These are phyloP conservation scores for Carduelis carduelis DNA, from an alignment of 2,797 vertebrate genomes.

Conservation along the genomic window DNA sequence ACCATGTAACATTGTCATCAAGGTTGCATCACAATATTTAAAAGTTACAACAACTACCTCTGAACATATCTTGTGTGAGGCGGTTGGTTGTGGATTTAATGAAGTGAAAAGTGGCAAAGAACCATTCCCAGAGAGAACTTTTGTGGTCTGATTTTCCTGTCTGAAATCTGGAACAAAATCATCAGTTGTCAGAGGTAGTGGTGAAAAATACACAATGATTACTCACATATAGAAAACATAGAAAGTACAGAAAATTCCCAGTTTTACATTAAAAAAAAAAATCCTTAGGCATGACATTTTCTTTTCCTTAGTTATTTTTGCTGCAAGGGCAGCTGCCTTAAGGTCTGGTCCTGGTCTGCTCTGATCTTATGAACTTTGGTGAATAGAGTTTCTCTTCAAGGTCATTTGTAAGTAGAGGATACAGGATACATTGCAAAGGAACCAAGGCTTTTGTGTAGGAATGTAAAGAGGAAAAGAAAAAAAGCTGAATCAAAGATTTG, in stretches of 20 bases:
- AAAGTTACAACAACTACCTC: not conserved
- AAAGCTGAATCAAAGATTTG: slow-evolving; percentile 42
- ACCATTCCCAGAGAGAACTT: not conserved
- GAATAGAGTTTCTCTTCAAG: slow-evolving; percentile 33
- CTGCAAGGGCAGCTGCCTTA: slow-evolving; percentile 4
- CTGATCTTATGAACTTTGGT: not conserved
- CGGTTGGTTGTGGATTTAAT: not conserved
- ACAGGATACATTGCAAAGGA: slow-evolving; percentile 21
- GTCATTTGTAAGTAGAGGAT: slow-evolving; percentile 17
- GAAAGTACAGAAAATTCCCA: not conserved
- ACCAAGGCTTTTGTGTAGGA: slow-evolving; percentile 66
- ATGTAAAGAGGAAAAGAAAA: slow-evolving; percentile 67
- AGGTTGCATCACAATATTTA: slow-evolving; percentile 27
- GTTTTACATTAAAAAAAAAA: not conserved
- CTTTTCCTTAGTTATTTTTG: not conserved
- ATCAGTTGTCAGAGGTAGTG: slow-evolving; percentile 19
- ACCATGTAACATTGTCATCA: slow-evolving; percentile 26
- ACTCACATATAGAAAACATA: not conserved
- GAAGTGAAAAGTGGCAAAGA: not conserved
- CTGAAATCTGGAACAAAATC: slow-evolving; percentile 12
- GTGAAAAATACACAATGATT: slow-evolving; percentile 17
- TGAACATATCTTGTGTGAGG: not conserved
- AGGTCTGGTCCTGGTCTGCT: slow-evolving; percentile 24
- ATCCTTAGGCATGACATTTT: not conserved
- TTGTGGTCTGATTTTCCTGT: slow-evolving; percentile 19